Base-by-base conservation (phyloP, 2,888 invertebrate species). In the Drosophila birchii region DNA sequence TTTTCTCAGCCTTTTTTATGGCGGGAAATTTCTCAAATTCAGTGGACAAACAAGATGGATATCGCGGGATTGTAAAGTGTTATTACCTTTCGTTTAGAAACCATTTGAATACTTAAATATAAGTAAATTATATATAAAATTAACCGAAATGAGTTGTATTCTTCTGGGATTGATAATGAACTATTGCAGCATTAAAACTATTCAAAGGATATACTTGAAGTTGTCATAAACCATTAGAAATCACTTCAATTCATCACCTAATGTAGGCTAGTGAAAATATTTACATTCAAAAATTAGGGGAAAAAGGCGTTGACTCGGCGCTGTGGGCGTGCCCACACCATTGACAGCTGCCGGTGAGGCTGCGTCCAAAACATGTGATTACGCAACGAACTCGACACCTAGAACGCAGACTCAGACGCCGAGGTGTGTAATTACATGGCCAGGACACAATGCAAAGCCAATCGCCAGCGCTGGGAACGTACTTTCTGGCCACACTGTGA, bases 331-430 rank as follows among this genome's bases (percentile, higher is more conserved):
- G 14, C 58, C 45, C 59, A 11, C 61, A 47, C 68, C 61, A 78
- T 69, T 70, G 62, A 60, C 82, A 82, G 82, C 82, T 82, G 82
- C 82, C 73, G 78, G 80, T 73, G 69, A 66, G 73, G 80, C 75
- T 32, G 58, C 29, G 54, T 32, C 78, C 76, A 81, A 86, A 88
- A 88, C 86, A 88, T 86, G 47, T 86, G 86, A 86, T 86, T 86
- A 86, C 76, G 77, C 80, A 88, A 67, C 81, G 88, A 88, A 88
- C 66, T 86, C 80, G 84, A 86, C 85, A 86, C 85, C 86, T 86
- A 72, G 26, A 38, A 56, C 61, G 45, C 64, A 43, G 43, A 49
- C 32, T 61, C 64, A 60, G 64, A 61, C 49, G 43, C 43, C 43
- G 23, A 58, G 44, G 56, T 70, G 71, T 78, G 70, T 86, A 84